These are phyloP conservation scores for Hermodice carunculata DNA, from an alignment of 2,888 invertebrate genomes.

Conservation along the genomic window DNA sequence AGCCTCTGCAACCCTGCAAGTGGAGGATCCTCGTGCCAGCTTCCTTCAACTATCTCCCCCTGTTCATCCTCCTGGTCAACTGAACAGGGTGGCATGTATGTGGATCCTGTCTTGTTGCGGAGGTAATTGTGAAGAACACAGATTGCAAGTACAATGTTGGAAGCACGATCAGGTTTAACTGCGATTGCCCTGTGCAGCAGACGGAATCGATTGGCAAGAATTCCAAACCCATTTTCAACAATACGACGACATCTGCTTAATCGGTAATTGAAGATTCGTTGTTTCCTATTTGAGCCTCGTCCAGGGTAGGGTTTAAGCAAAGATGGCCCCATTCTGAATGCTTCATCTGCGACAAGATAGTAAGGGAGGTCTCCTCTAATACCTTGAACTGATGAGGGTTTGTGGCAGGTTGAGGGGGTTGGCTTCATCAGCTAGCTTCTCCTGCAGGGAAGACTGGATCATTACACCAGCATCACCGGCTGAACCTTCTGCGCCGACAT, in stretches of 20 bases:
- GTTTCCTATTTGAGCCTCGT: background rate
- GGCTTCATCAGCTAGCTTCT: constrained; percentile 5
- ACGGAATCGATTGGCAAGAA: constrained; percentile 9
- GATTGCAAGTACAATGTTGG: background rate
- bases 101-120: too few species aligned
- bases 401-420: constrained; percentile 27
- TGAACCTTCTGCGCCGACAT: constrained; percentile 36
- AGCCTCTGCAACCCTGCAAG: too few species aligned
- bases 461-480: constrained; percentile 38
- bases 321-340: constrained; percentile 32
- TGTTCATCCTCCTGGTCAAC: too few species aligned
- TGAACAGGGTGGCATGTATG: too few species aligned
- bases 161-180: background rate
- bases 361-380: constrained; percentile 8
- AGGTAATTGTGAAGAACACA: constrained; percentile 9
- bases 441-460: constrained; percentile 8
- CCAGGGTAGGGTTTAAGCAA: constrained; percentile 38
- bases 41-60: too few species aligned
- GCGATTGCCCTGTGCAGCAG: background rate
- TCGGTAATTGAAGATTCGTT: constrained; percentile 20
- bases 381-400: constrained; percentile 9
- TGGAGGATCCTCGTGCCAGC: too few species aligned
- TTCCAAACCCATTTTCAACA: constrained; percentile 27
- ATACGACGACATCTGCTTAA: constrained; percentile 15
- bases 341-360: constrained; percentile 40